These are phyloP conservation scores for Callosobruchus maculatus DNA, from an alignment of 2,888 invertebrate species.

Conservation along the genomic window DNA sequence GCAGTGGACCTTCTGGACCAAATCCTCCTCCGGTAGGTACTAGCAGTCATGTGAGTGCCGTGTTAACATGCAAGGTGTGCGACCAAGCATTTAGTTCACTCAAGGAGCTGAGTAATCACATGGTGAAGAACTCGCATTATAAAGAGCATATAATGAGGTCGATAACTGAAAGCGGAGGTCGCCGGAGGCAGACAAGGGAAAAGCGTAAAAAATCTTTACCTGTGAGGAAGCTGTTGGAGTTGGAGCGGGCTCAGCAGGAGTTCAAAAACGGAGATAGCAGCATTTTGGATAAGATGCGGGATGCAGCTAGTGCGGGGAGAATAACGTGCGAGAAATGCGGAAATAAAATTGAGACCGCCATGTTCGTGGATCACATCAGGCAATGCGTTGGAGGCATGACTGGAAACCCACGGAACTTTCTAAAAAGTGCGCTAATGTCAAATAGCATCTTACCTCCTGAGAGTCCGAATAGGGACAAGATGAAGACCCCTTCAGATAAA, in stretches of 20 bases:
- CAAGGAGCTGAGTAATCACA: constrained; percentile 94
- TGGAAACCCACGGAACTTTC: constrained; percentile 70
- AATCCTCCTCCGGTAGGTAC: constrained; percentile 62
- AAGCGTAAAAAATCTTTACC: constrained; percentile 91
- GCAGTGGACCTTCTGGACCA: constrained; percentile 46
- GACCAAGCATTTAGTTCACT: constrained; percentile 93
- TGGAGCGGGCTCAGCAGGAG: constrained; percentile 87
- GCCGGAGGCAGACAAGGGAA: constrained; percentile 81
- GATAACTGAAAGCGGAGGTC: constrained; percentile 81
- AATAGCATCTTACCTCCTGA: constrained; percentile 65
- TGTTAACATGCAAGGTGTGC: constrained; percentile 95
- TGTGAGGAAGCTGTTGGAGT: constrained; percentile 82
- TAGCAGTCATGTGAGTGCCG: constrained; percentile 88
- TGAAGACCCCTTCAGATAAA: constrained; percentile 66
- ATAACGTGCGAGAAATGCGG: constrained; percentile 96
- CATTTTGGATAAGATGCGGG: constrained; percentile 60
- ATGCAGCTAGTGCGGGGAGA: constrained; percentile 66
- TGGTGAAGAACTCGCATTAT: constrained; percentile 96
- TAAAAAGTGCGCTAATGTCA: constrained; percentile 74
- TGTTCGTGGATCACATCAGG: constrained; percentile 90
- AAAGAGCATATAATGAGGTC: constrained; percentile 94
- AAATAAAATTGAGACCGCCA: constrained; percentile 87
- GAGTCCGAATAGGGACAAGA: constrained; percentile 56
- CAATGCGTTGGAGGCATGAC: constrained; percentile 81
- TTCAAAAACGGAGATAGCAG: constrained; percentile 77